These are phyloP conservation scores for Spialia ferax DNA, from an alignment of 2,888 invertebrate species.

Conservation along the genomic window DNA sequence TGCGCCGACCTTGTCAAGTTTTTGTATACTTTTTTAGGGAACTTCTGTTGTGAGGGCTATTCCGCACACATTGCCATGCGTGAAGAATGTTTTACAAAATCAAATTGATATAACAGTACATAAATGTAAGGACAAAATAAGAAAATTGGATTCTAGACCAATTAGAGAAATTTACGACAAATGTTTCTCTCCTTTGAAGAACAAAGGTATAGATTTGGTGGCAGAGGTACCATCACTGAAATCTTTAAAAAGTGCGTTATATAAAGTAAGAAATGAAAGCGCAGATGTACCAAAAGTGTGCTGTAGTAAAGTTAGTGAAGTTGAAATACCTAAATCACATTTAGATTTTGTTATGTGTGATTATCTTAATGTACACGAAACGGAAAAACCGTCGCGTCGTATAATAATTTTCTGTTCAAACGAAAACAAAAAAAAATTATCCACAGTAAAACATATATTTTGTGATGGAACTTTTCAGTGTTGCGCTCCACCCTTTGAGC, in stretches of 20 bases:
- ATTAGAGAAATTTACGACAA: slow-evolving; percentile 25
- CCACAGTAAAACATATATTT: slow-evolving; percentile 32
- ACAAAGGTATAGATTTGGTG: slow-evolving; percentile 36
- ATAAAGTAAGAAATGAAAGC: slow-evolving; percentile 16
- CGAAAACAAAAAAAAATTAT: too few relatives aligned
- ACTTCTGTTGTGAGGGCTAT: slow-evolving; percentile 1
- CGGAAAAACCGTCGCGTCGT: slow-evolving; percentile 25
- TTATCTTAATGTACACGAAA: slow-evolving; percentile 33
- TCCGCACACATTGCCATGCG: slow-evolving; percentile 1
- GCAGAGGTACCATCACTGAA: neutral
- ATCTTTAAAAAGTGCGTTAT: slow-evolving; percentile 7
- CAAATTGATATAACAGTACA: slow-evolving; percentile 1
- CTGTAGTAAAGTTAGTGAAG: slow-evolving; percentile 22
- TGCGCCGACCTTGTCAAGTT: neutral
- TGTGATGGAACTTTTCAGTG: slow-evolving; percentile 36
- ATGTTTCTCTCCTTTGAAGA: slow-evolving; percentile 27
- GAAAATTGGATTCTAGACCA: slow-evolving; percentile 25
- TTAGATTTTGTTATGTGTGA: slow-evolving; percentile 36
- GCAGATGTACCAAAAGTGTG: slow-evolving; percentile 31
- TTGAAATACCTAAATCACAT: slow-evolving; percentile 28
- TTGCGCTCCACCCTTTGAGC: slow-evolving; percentile 38
- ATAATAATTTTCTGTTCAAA: slow-evolving; percentile 19
- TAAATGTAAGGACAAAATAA: slow-evolving; percentile 10
- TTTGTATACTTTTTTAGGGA: neutral
- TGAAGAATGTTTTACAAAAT: neutral